These are phyloP conservation scores for Acleris laterana DNA, from an alignment of 2,888 invertebrate species.

Conservation along the genomic window DNA sequence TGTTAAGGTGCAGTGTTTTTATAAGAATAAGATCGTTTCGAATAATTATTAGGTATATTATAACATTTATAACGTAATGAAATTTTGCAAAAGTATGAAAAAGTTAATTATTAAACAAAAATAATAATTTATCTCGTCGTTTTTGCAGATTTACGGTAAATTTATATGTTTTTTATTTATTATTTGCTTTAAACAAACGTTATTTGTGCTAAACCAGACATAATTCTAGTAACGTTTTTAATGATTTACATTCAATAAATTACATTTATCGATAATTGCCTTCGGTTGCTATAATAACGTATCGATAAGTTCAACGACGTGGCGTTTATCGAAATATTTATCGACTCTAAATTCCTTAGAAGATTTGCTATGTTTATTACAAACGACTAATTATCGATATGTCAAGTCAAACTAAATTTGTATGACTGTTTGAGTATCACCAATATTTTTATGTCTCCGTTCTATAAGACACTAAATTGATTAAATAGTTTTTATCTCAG, in stretches of 20 bases:
- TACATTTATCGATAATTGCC: neutral
- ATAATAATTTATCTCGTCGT: conserved; percentile 1
- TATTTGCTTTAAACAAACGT: too few species aligned
- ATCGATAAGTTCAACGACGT: neutral
- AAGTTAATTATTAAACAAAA: conserved; percentile 19
- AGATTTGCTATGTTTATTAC: too few species aligned
- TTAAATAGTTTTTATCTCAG: neutral
- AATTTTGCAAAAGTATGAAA: conserved; percentile 19
- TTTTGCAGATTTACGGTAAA: neutral
- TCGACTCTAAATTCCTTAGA: too few species aligned
- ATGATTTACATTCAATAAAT: neutral
- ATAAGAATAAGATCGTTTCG: conserved; percentile 1
- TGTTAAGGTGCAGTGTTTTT: conserved; percentile 7
- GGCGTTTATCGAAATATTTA: neutral
- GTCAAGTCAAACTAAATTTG: too few species aligned
- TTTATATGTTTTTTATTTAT: neutral
- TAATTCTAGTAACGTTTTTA: neutral
- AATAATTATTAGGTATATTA: too few species aligned
- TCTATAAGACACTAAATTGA: neutral
- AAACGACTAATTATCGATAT: too few species aligned
- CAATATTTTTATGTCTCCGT: too few species aligned
- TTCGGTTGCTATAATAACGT: neutral
- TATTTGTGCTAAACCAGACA: too few species aligned
- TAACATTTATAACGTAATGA: conserved; percentile 21
- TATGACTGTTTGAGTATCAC: too few species aligned